Evolutionary conservation across 2,888 invertebrate species (phyloP).

Genomic region (Amitus sp.): DNA sequence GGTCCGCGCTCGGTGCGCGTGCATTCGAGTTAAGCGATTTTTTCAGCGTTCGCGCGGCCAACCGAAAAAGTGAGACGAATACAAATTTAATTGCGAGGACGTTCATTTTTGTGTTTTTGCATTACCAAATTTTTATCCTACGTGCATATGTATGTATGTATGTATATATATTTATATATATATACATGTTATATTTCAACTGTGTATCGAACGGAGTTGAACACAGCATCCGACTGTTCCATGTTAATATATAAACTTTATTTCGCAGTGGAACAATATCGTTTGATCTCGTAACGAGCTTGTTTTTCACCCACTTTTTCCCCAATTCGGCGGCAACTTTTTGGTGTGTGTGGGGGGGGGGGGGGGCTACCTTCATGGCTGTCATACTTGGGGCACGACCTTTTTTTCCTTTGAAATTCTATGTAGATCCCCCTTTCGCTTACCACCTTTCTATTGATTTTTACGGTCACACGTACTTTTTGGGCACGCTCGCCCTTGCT

Average conservation of each 20-base stretch:
- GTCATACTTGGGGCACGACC: too few species aligned
- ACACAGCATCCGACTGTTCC: constrained; percentile 42
- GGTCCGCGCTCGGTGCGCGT: constrained; percentile 3
- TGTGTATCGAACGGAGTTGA: constrained; percentile 35
- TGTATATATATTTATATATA: constrained; percentile 10
- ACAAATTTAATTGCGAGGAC: not conserved
- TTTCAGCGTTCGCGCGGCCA: not conserved
- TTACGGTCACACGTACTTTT: too few species aligned
- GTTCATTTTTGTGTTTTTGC: constrained; percentile 5
- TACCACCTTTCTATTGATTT: too few species aligned
- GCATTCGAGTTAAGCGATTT: not conserved
- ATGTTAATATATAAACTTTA: constrained; percentile 30
- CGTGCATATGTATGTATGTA: constrained; percentile 30
- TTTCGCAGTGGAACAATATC: constrained; percentile 23
- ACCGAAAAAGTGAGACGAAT: not conserved
- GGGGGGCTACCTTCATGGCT: too few species aligned
- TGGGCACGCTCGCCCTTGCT: too few species aligned
- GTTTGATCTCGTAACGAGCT: too few species aligned
- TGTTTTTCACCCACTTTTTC: too few species aligned
- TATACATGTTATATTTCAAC: constrained; percentile 28
- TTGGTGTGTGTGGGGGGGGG: too few species aligned
- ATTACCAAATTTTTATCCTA: constrained; percentile 17
- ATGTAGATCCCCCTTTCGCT: too few species aligned
- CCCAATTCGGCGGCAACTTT: too few species aligned
- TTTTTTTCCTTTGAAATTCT: too few species aligned